phyloP scores from a whole-genome alignment of 2,797 vertebrate genomes.

The Acanthopagrus latus region DNA sequence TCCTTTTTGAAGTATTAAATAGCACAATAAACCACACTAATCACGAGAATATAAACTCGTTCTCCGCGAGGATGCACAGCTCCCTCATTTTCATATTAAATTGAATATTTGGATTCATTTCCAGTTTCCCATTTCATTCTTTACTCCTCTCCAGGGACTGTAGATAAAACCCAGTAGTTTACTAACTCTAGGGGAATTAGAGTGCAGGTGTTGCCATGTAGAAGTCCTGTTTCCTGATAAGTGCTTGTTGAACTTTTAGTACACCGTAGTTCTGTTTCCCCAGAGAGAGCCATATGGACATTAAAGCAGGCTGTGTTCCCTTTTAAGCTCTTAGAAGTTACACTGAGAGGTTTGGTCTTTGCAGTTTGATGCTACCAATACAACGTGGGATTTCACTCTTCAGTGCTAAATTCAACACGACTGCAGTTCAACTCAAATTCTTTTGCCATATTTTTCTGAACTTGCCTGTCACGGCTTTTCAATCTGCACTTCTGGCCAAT shows the following conservation, averaged over 20 bases:
- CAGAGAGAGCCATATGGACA: slow-evolving; percentile 12
- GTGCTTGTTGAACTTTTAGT: slow-evolving; percentile 43
- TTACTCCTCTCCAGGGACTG: slow-evolving; percentile 8
- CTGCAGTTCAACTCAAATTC: not conserved
- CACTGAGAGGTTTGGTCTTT: not conserved
- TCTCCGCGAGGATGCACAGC: not conserved
- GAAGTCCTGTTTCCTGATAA: slow-evolving; percentile 28
- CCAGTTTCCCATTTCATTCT: slow-evolving; percentile 19
- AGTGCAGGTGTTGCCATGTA: slow-evolving; percentile 12
- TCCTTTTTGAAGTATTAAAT: slow-evolving; percentile 40
- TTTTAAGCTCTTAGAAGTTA: not conserved
- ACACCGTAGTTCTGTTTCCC: slow-evolving; percentile 16
- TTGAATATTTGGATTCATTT: slow-evolving; percentile 19
- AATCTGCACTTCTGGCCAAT: too few relatives aligned
- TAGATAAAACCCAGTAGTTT: slow-evolving; percentile 16
- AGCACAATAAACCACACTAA: slow-evolving; percentile 1
- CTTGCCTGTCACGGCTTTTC: not conserved
- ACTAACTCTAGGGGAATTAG: slow-evolving; percentile 13
- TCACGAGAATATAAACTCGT: slow-evolving; percentile 15
- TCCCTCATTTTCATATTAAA: not conserved
- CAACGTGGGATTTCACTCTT: slow-evolving; percentile 5
- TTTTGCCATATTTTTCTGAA: slow-evolving; percentile 6
- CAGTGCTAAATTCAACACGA: not conserved
- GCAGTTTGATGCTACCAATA: slow-evolving; percentile 3
- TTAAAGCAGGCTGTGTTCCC: slow-evolving; percentile 8